phyloP scores from a whole-genome alignment of 2,113 vertebrate genomes.

The Merops nubicus region DNA sequence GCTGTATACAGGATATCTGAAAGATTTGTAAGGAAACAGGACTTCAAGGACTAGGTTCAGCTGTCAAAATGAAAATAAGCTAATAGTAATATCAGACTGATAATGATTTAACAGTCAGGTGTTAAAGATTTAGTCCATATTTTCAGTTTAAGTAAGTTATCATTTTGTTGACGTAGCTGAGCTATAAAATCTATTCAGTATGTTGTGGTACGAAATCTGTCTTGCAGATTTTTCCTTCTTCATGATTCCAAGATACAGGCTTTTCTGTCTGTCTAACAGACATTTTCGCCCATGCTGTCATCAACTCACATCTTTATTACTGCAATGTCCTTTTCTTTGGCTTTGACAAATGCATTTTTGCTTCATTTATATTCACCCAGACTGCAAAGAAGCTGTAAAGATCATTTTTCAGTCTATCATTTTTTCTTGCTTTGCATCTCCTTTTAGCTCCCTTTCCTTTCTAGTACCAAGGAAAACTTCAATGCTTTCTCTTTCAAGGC shows the following conservation, averaged over 20 bases:
- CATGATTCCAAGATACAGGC: not conserved
- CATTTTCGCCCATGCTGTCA: conserved; percentile 3
- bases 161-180: not conserved
- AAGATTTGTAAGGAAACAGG: not conserved
- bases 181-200: not conserved
- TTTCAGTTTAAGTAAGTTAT: not conserved
- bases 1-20: not conserved
- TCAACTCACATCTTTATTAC: conserved; percentile 16
- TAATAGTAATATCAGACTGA: not conserved
- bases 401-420: conserved; percentile 25
- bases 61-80: not conserved
- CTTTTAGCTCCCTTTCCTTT: not conserved
- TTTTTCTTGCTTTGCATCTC: conserved; percentile 25
- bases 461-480: not conserved
- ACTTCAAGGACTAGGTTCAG: not conserved
- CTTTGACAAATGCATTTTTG: conserved; percentile 46
- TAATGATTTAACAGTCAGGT: not conserved
- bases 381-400: not conserved
- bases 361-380: conserved; percentile 30
- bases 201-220: not conserved
- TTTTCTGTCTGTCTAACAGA: not conserved
- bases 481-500: not conserved
- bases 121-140: not conserved
- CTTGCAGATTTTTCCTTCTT: not conserved
- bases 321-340: conserved; percentile 27